Conservation (phyloP, 2,797 vertebrate species). For the Alauda arvensis region DNA sequence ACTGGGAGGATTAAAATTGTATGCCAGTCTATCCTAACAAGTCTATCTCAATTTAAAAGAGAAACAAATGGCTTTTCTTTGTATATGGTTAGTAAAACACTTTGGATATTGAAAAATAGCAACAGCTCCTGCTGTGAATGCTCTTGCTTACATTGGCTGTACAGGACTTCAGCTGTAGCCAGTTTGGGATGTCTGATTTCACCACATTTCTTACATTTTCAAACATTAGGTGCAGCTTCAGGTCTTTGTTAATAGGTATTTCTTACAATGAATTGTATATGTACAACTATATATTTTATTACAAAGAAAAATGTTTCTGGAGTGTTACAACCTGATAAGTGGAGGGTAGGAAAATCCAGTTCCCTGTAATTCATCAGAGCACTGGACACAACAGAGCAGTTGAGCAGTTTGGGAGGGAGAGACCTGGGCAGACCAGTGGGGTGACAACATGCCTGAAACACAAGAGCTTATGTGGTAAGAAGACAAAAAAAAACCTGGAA, state of each 20-base stretch:
- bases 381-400: background rate
- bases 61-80: constrained; percentile 41
- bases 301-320: background rate
- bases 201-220: background rate
- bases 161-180: background rate
- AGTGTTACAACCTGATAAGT: background rate
- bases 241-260: background rate
- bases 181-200: background rate
- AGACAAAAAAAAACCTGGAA: background rate
- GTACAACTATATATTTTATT: background rate
- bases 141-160: background rate
- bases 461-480: background rate
- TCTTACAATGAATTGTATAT: background rate
- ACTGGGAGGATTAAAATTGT: constrained; percentile 35
- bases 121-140: background rate
- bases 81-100: constrained; percentile 21
- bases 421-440: background rate
- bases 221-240: background rate
- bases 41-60: background rate
- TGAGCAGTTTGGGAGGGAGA: background rate
- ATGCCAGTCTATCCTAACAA: constrained; percentile 17
- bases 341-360: background rate
- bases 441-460: background rate
- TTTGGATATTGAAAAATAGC: constrained; percentile 1
- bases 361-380: background rate